Conservation (phyloP, 2,113 vertebrate genomes). For the Gavia stellata region DNA sequence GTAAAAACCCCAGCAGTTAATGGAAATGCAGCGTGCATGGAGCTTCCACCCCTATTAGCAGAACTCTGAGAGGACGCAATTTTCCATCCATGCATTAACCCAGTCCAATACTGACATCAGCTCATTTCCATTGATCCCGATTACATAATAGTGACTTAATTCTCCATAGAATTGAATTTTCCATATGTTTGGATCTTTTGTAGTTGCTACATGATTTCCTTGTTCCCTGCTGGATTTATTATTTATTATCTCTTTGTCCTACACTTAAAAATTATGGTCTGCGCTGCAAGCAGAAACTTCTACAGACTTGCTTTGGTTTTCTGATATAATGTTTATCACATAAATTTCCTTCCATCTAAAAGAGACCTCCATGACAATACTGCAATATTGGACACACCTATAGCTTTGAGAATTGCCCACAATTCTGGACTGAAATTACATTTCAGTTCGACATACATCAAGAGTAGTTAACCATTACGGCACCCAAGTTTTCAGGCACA, state of each 20-base stretch:
- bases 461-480: background rate
- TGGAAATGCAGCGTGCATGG: background rate
- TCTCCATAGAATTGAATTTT: constrained; percentile 51
- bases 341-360: background rate
- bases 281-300: background rate
- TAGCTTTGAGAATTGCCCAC: background rate
- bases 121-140: constrained; percentile 43
- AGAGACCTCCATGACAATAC: background rate
- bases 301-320: background rate
- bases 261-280: background rate
- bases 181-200: constrained; percentile 46
- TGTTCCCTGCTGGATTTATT: constrained; percentile 5
- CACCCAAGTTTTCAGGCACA: background rate
- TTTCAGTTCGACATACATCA: background rate
- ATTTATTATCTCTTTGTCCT: background rate
- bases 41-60: background rate
- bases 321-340: background rate
- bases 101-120: constrained; percentile 58
- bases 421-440: background rate
- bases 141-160: constrained; percentile 57
- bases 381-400: background rate
- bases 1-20: background rate
- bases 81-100: constrained; percentile 52
- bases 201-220: constrained; percentile 27
- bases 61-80: constrained; percentile 1